Evolutionary conservation across 2,797 vertebrate species (phyloP).

Genomic region (Phoxinus dragarum): DNA sequence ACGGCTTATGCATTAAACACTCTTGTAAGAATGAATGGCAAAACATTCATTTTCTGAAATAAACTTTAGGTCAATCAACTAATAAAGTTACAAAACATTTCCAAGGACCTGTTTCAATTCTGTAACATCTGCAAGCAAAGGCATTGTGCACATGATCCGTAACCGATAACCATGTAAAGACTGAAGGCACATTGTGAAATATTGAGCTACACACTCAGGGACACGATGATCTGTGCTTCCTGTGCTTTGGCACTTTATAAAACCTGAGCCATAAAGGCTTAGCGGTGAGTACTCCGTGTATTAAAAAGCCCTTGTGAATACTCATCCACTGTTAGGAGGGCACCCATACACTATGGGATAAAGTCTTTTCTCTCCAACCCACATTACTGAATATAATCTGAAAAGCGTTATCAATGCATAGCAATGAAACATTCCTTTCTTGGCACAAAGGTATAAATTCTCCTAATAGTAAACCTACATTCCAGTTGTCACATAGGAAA

Average conservation of each 20-base stretch:
- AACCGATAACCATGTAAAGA: neutral
- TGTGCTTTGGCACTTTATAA: constrained; percentile 61
- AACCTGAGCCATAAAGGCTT: constrained; percentile 53
- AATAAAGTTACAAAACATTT: constrained; percentile 5
- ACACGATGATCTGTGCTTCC: constrained; percentile 47
- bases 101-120: neutral
- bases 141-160: constrained; percentile 6
- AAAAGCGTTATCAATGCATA: constrained; percentile 37
- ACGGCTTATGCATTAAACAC: neutral
- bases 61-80: neutral
- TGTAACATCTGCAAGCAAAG: constrained; percentile 16
- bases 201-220: constrained; percentile 55
- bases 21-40: neutral
- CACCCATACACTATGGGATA: neutral
- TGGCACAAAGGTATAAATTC: constrained; percentile 70
- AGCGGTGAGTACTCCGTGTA: constrained; percentile 14
- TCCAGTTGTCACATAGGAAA: constrained; percentile 83
- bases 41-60: neutral
- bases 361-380: constrained; percentile 40
- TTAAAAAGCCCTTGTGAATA: neutral
- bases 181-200: constrained; percentile 60
- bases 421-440: constrained; percentile 60
- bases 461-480: constrained; percentile 74
- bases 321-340: constrained; percentile 6
- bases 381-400: constrained; percentile 6